These are phyloP conservation scores for Stegodyphus dumicola DNA, from an alignment of 1,140 invertebrate genomes.

Conservation along the genomic window DNA sequence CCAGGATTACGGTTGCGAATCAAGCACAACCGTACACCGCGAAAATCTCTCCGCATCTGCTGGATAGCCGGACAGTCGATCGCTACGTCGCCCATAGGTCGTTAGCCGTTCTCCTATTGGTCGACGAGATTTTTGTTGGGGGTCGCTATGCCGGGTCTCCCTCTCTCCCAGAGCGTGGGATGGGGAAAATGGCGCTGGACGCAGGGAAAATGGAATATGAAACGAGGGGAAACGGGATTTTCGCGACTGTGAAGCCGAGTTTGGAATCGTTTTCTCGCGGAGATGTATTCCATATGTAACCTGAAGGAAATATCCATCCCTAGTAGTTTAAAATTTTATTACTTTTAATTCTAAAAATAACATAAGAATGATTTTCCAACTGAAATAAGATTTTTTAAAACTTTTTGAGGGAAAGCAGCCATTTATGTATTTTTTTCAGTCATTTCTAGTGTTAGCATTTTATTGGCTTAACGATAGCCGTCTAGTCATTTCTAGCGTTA, in stretches of 20 bases:
- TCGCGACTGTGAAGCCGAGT: background rate
- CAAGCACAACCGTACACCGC: background rate
- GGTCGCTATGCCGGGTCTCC: background rate
- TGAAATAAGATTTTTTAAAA: too few relatives aligned
- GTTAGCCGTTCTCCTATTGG: conserved; percentile 41
- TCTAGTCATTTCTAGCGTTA: too few relatives aligned
- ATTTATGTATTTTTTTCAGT: too few relatives aligned
- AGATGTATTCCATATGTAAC: too few relatives aligned
- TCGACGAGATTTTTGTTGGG: background rate
- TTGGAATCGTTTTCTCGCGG: too few relatives aligned
- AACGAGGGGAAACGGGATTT: conserved; percentile 2
- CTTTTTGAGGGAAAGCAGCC: too few relatives aligned
- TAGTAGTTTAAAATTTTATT: too few relatives aligned
- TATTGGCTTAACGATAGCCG: too few relatives aligned
- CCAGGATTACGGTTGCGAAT: background rate
- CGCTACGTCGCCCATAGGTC: conserved; percentile 33
- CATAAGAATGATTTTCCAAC: too few relatives aligned
- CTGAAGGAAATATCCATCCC: too few relatives aligned
- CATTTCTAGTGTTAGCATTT: too few relatives aligned
- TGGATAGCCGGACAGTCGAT: conserved; percentile 17
- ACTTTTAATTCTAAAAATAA: too few relatives aligned
- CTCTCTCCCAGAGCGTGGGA: background rate
- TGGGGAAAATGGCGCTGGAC: background rate
- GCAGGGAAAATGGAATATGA: background rate
- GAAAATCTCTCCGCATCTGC: conserved; percentile 32